Evolutionary conservation across 2,113 vertebrate genomes (phyloP).

Genomic region (Melanerpes formicivorus): DNA sequence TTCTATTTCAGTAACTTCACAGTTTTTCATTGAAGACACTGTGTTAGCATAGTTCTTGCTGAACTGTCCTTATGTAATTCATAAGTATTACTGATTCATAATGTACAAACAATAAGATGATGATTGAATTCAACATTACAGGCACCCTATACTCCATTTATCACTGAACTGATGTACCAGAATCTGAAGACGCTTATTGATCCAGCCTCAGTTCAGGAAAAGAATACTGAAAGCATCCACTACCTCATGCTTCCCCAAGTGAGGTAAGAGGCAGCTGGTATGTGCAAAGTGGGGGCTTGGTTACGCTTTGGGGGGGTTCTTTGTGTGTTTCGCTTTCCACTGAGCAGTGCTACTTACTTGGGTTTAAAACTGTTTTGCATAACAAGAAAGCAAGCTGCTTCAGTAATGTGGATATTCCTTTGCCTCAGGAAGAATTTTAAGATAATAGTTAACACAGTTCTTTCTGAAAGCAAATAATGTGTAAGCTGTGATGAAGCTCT

Average conservation of each 20-base stretch:
- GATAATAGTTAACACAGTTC: neutral
- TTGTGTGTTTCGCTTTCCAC: neutral
- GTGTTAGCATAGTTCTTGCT: neutral
- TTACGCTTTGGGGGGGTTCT: neutral
- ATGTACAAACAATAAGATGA: neutral
- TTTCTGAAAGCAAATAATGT: neutral
- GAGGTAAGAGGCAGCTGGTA: slow-evolving; percentile 75
- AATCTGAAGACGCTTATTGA: slow-evolving; percentile 91
- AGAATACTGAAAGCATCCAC: slow-evolving; percentile 92
- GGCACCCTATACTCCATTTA: slow-evolving; percentile 98
- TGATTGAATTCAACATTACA: slow-evolving; percentile 62
- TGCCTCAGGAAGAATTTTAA: neutral
- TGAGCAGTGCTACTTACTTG: neutral
- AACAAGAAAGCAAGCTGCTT: neutral
- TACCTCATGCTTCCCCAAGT: slow-evolving; percentile 96
- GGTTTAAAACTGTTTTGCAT: neutral
- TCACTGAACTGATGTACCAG: slow-evolving; percentile 98
- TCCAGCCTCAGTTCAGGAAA: slow-evolving; percentile 86
- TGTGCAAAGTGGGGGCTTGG: neutral
- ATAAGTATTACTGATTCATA: neutral
- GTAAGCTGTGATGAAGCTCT: neutral
- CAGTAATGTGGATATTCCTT: neutral
- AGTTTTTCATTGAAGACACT: neutral
- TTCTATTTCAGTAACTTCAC: neutral
- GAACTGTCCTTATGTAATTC: neutral